A percentile compares a stretch with the other conserved stretches of the same genome.
phyloP scores from a whole-genome alignment of 2,888 invertebrate species.

The Drosophila borborema region DNA sequence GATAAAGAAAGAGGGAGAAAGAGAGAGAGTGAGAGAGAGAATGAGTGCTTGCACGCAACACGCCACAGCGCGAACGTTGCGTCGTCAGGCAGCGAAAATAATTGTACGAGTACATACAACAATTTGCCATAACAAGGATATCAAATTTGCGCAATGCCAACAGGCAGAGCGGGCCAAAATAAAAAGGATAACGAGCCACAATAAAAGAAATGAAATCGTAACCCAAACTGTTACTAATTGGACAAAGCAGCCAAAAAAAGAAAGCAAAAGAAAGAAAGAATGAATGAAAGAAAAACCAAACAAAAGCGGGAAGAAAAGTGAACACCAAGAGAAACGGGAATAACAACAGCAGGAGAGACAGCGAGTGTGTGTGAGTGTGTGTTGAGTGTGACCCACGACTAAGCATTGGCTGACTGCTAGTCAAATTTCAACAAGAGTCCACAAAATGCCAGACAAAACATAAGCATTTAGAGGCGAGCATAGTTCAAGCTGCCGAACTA shows the following conservation, averaged over 20 bases:
- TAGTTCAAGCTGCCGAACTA: neutral
- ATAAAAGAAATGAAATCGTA: slow-evolving; percentile 81
- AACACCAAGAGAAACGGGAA: slow-evolving; percentile 45
- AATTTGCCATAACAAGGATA: slow-evolving; percentile 81
- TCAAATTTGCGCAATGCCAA: slow-evolving; percentile 74
- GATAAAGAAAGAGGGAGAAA: neutral
- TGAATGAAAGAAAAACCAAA: slow-evolving; percentile 20
- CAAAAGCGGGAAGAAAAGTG: slow-evolving; percentile 13
- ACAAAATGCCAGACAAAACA: slow-evolving; percentile 11
- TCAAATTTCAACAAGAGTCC: slow-evolving; percentile 58
- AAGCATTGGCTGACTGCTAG: slow-evolving; percentile 46
- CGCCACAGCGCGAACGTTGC: slow-evolving; percentile 13
- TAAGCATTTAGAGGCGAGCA: neutral
- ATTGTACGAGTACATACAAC: slow-evolving; percentile 69
- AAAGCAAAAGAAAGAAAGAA: neutral
- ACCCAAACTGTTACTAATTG: slow-evolving; percentile 80
- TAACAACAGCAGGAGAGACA: slow-evolving; percentile 1
- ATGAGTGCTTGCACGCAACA: slow-evolving; percentile 31
- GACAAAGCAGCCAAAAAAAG: slow-evolving; percentile 70
- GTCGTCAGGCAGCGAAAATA: slow-evolving; percentile 56
- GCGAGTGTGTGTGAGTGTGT: slow-evolving; percentile 28
- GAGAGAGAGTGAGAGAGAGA: neutral
- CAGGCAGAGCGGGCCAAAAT: slow-evolving; percentile 46
- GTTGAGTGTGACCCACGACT: slow-evolving; percentile 38
- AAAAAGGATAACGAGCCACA: slow-evolving; percentile 81